Conservation (phyloP, 2,113 vertebrate genomes). For the Antechinus flavipes region DNA sequence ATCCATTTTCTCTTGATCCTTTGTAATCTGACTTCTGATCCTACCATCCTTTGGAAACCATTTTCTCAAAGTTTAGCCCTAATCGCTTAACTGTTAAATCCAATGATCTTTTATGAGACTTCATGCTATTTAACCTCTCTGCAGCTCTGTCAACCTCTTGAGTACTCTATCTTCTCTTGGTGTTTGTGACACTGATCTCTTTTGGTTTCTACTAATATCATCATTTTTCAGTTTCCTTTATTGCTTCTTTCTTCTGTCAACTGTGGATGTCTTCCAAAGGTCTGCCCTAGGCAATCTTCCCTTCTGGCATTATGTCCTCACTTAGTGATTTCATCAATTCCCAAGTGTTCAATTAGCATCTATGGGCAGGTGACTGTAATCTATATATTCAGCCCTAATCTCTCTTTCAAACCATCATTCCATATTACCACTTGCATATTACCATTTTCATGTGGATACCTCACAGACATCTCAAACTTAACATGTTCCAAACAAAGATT, state of each 20-base stretch:
- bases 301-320: not conserved
- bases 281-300: not conserved
- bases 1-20: not conserved
- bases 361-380: not conserved
- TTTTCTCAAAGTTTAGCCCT: not conserved
- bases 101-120: not conserved
- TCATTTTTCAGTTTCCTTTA: not conserved
- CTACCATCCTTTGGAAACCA: not conserved
- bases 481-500: not conserved
- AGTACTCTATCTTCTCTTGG: not conserved
- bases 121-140: not conserved
- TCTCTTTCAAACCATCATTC: not conserved
- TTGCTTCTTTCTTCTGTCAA: not conserved
- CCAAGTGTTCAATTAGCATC: not conserved
- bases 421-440: not conserved
- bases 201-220: not conserved
- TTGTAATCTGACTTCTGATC: not conserved
- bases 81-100: not conserved
- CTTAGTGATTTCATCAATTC: not conserved
- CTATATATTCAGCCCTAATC: not conserved
- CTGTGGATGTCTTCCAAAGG: not conserved
- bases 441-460: not conserved
- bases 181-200: not conserved
- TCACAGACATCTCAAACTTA: not conserved
- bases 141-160: not conserved